Base-by-base conservation (phyloP, 2,113 vertebrate species). In the Poeciliopsis retropinna region DNA sequence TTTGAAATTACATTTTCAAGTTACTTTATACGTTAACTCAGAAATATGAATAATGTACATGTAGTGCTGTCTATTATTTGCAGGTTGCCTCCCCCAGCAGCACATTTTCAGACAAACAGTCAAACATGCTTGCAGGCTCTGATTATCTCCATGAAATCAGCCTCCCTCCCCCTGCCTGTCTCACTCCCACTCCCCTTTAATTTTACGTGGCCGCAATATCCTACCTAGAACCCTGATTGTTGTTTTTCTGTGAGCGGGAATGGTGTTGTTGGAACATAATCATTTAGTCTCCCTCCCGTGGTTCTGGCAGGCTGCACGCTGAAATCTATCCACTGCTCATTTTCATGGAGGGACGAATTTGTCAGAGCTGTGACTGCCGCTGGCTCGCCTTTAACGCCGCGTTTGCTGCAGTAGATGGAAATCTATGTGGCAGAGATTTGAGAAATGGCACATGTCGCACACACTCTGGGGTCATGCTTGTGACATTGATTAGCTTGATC, bases 261-360 rank as follows among this genome's bases (percentile, higher is more conserved):
- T 78, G 60, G 71, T 75, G 73, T 86, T 84, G 88, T 85, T 88
- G 89, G 85, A 92, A 87, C 79, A 75, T 89, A 89, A 90, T 94
- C 90, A 91, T 87, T 87, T 83, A 83, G 87, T 91, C 85, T 89
- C 81, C 87, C 84, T 87, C 85, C 85, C 41, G 70, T 76, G 77
- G 85, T 82, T 89, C 90, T 92, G 88, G 86, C 89, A 85, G 80
- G 80, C 84, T 67, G 60, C 83, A 47, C 0, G 51, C 85, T 79
- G 76, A 92, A 84, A 87, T 87, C 79, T 61, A 87, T 85, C 87
- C 80, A 68, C 84, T 54, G 78, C 85, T 90, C 84, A 64, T 91
- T 89, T 91, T 92, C 88, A 88, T 78, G 70, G 82, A 78, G 87
- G 81, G 51, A n/a, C 66, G 67, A 90, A 83, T 88, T 74, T 76